Evolutionary conservation across 2,888 invertebrate genomes (phyloP).

Genomic region (Trichogramma evanescens): DNA sequence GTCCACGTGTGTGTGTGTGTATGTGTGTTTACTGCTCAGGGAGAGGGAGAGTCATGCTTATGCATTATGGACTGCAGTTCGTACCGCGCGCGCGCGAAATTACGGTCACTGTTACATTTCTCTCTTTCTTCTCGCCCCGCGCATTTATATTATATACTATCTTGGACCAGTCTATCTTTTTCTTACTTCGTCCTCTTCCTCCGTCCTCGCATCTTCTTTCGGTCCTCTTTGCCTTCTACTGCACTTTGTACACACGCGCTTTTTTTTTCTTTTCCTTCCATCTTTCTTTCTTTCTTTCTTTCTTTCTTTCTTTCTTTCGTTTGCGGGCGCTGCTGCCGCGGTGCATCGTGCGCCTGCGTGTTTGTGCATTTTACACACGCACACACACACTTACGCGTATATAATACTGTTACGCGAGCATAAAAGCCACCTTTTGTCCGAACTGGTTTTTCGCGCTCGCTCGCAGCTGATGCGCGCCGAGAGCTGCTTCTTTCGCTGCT

Average conservation of each 20-base stretch:
- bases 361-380: too few relatives aligned
- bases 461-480: not conserved
- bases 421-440: not conserved
- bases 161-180: too few relatives aligned
- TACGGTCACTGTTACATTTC: conserved; percentile 22
- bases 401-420: too few relatives aligned
- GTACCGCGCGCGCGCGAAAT: conserved; percentile 10
- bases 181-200: too few relatives aligned
- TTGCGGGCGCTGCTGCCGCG: not conserved
- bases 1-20: too few relatives aligned
- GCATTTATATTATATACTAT: not conserved
- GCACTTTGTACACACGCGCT: too few relatives aligned
- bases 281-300: not conserved
- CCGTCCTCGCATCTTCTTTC: too few relatives aligned
- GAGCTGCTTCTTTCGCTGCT: too few relatives aligned
- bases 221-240: too few relatives aligned
- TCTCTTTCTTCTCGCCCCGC: not conserved
- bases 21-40: not conserved
- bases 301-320: not conserved
- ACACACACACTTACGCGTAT: too few relatives aligned
- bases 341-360: not conserved
- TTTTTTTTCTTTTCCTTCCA: not conserved
- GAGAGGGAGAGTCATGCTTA: not conserved
- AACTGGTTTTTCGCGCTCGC: conserved; percentile 16
- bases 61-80: not conserved